Evolutionary conservation across 2,113 vertebrate genomes (phyloP).

Genomic region (Morphnarchus princeps): DNA sequence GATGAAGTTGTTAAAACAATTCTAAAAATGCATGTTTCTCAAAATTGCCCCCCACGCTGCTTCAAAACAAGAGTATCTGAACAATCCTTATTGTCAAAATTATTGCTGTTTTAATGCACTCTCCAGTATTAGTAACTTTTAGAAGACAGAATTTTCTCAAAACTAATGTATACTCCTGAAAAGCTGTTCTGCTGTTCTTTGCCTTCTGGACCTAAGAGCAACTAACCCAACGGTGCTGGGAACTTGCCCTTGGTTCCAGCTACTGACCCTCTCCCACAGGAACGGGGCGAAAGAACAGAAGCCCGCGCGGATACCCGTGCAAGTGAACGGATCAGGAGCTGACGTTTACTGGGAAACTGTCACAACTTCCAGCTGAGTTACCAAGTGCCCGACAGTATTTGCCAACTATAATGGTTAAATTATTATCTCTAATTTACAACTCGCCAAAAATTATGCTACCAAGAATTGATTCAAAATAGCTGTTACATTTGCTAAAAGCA

Average conservation of each 20-base stretch:
- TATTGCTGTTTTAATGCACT: background rate
- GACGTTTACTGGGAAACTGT: fast-evolving
- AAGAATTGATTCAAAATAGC: background rate
- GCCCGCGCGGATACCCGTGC: fast-evolving
- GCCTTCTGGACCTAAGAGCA: background rate
- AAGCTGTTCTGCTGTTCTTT: background rate
- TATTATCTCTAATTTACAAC: background rate
- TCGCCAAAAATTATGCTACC: background rate
- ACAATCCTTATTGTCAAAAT: background rate
- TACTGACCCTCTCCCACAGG: background rate
- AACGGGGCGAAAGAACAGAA: fast-evolving
- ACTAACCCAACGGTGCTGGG: background rate
- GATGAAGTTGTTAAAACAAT: background rate
- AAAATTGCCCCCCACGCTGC: background rate
- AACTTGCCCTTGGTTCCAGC: fast-evolving
- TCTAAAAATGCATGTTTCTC: background rate
- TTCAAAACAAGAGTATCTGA: background rate
- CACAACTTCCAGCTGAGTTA: background rate
- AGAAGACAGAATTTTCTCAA: background rate
- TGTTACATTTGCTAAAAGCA: background rate
- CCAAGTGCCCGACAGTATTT: background rate
- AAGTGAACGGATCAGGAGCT: fast-evolving
- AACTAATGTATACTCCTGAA: background rate
- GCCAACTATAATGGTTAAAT: background rate
- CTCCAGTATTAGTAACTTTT: background rate